Conservation (phyloP, 1,140 invertebrate genomes). For the Bombus waltoni region DNA sequence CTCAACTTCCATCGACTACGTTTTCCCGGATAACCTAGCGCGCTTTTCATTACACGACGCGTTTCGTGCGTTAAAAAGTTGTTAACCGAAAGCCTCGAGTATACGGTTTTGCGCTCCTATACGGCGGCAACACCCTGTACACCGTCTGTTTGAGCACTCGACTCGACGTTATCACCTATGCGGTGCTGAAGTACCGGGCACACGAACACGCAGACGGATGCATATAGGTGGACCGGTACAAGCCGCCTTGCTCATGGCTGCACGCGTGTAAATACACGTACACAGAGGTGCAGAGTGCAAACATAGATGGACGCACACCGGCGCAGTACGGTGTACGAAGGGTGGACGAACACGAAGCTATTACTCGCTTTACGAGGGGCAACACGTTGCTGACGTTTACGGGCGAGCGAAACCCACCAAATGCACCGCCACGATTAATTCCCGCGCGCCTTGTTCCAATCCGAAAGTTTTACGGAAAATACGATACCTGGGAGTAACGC, state of each 20-base stretch:
- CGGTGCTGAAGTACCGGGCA: slow-evolving; percentile 14
- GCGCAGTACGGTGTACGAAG: background rate
- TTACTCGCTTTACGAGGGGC: slow-evolving; percentile 63
- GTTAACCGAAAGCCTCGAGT: background rate
- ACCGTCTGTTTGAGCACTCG: slow-evolving; percentile 35
- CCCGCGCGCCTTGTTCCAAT: slow-evolving; percentile 42
- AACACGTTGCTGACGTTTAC: slow-evolving; percentile 58
- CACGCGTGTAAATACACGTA: background rate
- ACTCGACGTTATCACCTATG: slow-evolving; percentile 56
- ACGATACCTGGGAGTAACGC: slow-evolving; percentile 16
- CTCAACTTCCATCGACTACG: background rate
- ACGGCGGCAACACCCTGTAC: background rate
- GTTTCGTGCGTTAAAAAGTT: too few relatives aligned
- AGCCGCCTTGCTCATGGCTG: background rate
- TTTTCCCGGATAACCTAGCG: background rate
- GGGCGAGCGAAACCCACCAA: slow-evolving; percentile 55
- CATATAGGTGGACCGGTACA: background rate
- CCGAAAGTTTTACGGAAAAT: slow-evolving; percentile 60
- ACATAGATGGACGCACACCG: background rate
- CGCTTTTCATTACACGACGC: background rate
- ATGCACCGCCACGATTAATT: slow-evolving; percentile 58
- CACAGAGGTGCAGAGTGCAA: slow-evolving; percentile 16
- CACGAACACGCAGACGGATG: background rate
- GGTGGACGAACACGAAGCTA: slow-evolving; percentile 35
- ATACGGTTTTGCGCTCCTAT: background rate